Percentiles rank a stretch among this genome's conserved stretches.
These are phyloP conservation scores for Cyprinodon variegatus DNA, from an alignment of 2,113 vertebrate genomes.

Conservation along the genomic window DNA sequence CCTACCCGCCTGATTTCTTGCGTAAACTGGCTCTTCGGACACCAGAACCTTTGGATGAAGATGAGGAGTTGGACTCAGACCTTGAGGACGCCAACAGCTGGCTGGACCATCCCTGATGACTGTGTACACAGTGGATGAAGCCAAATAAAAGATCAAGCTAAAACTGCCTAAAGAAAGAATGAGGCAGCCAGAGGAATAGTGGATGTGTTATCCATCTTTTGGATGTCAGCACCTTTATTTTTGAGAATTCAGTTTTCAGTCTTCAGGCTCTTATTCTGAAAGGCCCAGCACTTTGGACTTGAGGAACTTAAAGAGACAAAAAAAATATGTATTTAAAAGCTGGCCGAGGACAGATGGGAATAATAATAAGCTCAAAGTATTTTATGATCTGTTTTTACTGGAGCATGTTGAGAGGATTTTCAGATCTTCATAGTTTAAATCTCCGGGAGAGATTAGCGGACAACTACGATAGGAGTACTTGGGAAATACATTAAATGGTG, in stretches of 20 bases:
- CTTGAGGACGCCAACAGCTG: constrained; percentile 82
- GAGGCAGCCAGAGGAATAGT: constrained; percentile 41
- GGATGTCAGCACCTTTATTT: constrained; percentile 55
- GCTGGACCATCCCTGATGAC: constrained; percentile 76
- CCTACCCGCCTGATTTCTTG: constrained; percentile 80
- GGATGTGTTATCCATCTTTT: constrained; percentile 40
- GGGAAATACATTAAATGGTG: constrained; percentile 35
- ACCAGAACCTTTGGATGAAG: constrained; percentile 88
- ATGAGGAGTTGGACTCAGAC: constrained; percentile 88
- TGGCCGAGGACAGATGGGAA: constrained; percentile 47
- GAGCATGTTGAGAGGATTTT: constrained; percentile 42
- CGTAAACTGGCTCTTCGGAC: constrained; percentile 87
- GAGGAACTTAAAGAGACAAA: constrained; percentile 49
- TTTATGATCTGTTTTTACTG: constrained; percentile 50
- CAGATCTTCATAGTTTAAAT: constrained; percentile 26
- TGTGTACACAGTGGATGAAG: constrained; percentile 14
- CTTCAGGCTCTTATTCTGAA: constrained; percentile 38
- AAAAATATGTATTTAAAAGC: constrained; percentile 66
- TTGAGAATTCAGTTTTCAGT: constrained; percentile 44
- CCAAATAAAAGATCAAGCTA: constrained; percentile 13
- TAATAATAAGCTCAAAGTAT: constrained; percentile 41
- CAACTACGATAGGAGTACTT: constrained; percentile 3
- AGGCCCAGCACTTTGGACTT: constrained; percentile 44
- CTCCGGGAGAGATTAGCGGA: constrained; percentile 73
- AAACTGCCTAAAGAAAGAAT: constrained; percentile 27